phyloP scores from a whole-genome alignment of 2,113 vertebrate species.

The Hippocampus barbouri region DNA sequence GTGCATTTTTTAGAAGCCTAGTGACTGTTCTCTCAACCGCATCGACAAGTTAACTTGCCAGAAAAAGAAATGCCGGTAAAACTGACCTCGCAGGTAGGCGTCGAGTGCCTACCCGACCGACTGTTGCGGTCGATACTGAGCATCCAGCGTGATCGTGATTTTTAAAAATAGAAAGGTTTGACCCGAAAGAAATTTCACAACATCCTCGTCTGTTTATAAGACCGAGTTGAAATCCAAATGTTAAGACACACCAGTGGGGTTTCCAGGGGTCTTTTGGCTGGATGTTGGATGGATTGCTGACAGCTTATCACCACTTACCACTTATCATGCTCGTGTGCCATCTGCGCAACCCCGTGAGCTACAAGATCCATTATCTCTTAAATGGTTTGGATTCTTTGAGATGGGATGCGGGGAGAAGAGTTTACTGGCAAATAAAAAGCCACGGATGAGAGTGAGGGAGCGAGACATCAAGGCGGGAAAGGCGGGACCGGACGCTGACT shows the following conservation, averaged over 20 bases:
- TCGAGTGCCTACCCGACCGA: too few species aligned
- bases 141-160: too few species aligned
- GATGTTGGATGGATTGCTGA: slow-evolving; percentile 5
- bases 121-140: too few species aligned
- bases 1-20: too few species aligned
- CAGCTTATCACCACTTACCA: slow-evolving; percentile 9
- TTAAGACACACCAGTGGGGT: background rate
- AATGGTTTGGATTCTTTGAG: slow-evolving; percentile 32
- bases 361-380: slow-evolving; percentile 42
- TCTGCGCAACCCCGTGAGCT: slow-evolving; percentile 37
- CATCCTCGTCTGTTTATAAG: too few species aligned
- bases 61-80: too few species aligned
- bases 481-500: slow-evolving; percentile 26
- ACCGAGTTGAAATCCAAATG: too few species aligned
- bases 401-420: slow-evolving; percentile 30
- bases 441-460: background rate
- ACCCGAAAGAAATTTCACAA: too few species aligned
- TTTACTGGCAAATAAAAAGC: slow-evolving; percentile 26
- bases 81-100: too few species aligned
- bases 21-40: too few species aligned
- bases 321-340: slow-evolving; percentile 8
- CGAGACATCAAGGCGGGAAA: slow-evolving; percentile 5
- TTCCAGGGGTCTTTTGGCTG: slow-evolving; percentile 5
- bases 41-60: too few species aligned
- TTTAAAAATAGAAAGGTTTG: too few species aligned